Base-by-base conservation (phyloP, 2,797 vertebrate species). In the Microchirus variegatus region DNA sequence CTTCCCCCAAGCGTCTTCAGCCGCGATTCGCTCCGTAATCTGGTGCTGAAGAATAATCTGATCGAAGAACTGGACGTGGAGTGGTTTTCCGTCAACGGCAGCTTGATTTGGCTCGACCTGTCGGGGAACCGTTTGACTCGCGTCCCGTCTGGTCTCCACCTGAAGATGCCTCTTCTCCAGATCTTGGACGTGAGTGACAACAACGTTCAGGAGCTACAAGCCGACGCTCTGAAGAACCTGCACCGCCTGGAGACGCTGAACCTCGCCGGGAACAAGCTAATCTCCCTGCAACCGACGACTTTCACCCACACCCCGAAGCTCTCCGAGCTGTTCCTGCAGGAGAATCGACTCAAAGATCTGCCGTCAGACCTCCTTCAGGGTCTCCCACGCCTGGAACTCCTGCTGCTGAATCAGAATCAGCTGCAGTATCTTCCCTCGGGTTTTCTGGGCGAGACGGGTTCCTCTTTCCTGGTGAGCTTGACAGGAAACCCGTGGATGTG, bases 401-500 rank as follows among this genome's bases (percentile, higher is more conserved):
- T 93, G 68, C 59, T 89, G 72, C 81, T 92, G 8, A 81, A 84
- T 37, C 78, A 83, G 49, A 93, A 93, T 70, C 77, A 15, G 57
- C 64, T 93, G 19, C 73, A 46, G 59, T 22, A 42, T 47, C 43
- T 91, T 10, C 82, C 87, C 12, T 1, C 50, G 0, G 87, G 84
- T 22, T 67, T 91, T 31, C 65, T 92, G 72, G 77, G 63, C 12
- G 40, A 57, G 16, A 75, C 7, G 11, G 49, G 58, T 13, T 46
- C 80, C 10, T 52, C 57, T 37, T 69, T 87, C 18, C 54, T 0
- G 45, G 40, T 81, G 2, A 16, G 57, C 22, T 1, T 89, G 40
- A 19, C 53, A 5, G 45, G 63, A 35, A 93, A 92, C 67, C 90
- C 90, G 45, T 91, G 89, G 90, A 14, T 83, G 48, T 92, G 92